Percentiles rank a stretch among this genome's conserved stretches.
phyloP scores from a whole-genome alignment of 2,113 vertebrate genomes.

The Megaceryle torquata region DNA sequence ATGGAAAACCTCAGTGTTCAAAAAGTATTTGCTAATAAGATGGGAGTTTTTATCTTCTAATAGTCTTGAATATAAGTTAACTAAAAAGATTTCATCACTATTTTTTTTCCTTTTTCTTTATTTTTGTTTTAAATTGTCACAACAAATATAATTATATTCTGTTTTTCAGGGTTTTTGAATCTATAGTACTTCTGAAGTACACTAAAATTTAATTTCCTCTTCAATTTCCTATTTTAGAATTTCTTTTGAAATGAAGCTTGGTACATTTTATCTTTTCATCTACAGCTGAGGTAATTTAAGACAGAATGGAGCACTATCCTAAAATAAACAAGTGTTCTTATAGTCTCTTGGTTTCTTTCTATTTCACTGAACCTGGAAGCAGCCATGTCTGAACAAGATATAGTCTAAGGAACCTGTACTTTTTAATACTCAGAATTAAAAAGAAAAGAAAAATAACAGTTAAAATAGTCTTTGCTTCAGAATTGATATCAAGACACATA shows the following conservation, averaged over 20 bases:
- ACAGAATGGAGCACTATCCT: not conserved
- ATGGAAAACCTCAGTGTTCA: not conserved
- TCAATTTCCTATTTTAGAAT: conserved; percentile 5
- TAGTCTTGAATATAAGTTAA: not conserved
- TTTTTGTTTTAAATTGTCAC: accelerated
- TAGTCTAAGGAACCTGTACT: not conserved
- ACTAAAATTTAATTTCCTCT: conserved; percentile 27
- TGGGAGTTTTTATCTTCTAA: not conserved
- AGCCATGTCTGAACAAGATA: not conserved
- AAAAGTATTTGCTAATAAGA: not conserved
- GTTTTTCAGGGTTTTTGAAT: not conserved
- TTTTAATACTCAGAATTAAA: not conserved
- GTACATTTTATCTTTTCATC: conserved; percentile 14
- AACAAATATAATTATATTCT: not conserved
- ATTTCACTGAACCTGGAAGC: not conserved
- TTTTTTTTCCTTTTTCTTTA: not conserved
- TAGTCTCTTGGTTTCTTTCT: not conserved
- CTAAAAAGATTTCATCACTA: not conserved
- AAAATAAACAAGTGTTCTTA: conserved; percentile 2
- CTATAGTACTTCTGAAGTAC: not conserved
- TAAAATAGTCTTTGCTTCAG: not conserved
- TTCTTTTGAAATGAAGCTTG: conserved; percentile 18
- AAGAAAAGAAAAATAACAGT: not conserved
- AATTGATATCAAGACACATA: not conserved
- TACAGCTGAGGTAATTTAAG: conserved; percentile 18